Percentiles rank a stretch among this genome's conserved stretches.
Conservation (phyloP, 2,888 invertebrate species). For the Sarcophaga caerulescens region DNA sequence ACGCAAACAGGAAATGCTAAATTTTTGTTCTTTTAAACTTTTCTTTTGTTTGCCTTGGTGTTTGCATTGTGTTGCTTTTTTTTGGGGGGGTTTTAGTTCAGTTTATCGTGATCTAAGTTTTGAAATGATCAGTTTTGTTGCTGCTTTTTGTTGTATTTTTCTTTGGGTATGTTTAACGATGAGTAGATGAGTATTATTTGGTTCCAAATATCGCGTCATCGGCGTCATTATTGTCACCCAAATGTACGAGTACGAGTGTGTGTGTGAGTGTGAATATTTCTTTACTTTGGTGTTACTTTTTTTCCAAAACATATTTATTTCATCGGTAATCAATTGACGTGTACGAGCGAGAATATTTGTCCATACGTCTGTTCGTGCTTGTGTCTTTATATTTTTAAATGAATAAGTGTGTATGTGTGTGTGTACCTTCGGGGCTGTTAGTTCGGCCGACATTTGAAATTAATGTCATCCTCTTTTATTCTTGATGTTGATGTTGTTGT, state of each 20-base stretch:
- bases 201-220: conserved; percentile 46
- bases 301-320: conserved; percentile 53
- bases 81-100: background rate
- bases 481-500: conserved; percentile 14
- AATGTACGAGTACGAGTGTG: background rate
- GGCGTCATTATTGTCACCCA: conserved; percentile 52
- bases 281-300: background rate
- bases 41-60: conserved; percentile 11
- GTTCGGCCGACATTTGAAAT: conserved; percentile 51
- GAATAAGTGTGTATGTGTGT: conserved; percentile 6
- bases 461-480: conserved; percentile 64
- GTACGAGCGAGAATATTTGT: background rate
- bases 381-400: background rate
- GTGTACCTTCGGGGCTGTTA: background rate
- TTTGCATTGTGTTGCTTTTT: background rate
- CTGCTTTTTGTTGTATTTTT: conserved; percentile 11
- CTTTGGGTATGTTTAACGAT: conserved; percentile 23
- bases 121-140: conserved; percentile 18
- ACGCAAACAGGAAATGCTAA: conserved; percentile 66
- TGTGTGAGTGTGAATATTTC: no score
- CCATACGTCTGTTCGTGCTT: background rate
- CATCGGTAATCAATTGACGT: conserved; percentile 63
- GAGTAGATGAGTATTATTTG: conserved; percentile 12
- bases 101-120: conserved; percentile 64
- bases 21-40: conserved; percentile 55